Conservation (phyloP, 1,140 invertebrate species). For the Zaprionus africanus region DNA sequence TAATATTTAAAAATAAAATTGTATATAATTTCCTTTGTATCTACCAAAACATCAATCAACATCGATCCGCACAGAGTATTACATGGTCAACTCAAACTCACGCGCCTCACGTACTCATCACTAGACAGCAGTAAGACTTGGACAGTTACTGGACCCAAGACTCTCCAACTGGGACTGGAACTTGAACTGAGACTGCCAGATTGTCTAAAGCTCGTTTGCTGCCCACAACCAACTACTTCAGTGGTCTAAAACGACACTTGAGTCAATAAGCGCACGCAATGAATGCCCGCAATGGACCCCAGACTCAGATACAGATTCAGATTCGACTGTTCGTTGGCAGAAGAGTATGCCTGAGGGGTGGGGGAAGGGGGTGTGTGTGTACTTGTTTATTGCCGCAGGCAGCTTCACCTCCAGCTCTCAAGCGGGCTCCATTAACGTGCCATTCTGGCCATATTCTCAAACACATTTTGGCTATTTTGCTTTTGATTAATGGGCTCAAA, state of each 20-base stretch:
- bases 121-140: background rate
- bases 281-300: conserved; percentile 25
- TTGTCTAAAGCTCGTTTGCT: conserved; percentile 25
- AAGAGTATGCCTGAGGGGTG: background rate
- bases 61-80: too few relatives aligned
- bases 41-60: too few relatives aligned
- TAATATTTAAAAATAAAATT: too few relatives aligned
- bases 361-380: background rate
- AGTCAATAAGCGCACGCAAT: conserved; percentile 60
- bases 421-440: conserved; percentile 29
- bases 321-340: background rate
- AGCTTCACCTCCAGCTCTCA: background rate
- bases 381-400: conserved; percentile 17
- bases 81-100: too few relatives aligned
- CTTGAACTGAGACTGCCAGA: background rate
- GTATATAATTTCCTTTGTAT: too few relatives aligned
- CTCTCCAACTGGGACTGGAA: too few relatives aligned
- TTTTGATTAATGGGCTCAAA: conserved; percentile 51
- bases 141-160: too few relatives aligned
- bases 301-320: conserved; percentile 11
- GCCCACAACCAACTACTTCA: conserved; percentile 63
- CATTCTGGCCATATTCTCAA: conserved; percentile 19
- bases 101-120: background rate
- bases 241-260: conserved; percentile 81
- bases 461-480: conserved; percentile 24